phyloP scores from a whole-genome alignment of 1,140 invertebrate genomes.

The Drepana arcuata region DNA sequence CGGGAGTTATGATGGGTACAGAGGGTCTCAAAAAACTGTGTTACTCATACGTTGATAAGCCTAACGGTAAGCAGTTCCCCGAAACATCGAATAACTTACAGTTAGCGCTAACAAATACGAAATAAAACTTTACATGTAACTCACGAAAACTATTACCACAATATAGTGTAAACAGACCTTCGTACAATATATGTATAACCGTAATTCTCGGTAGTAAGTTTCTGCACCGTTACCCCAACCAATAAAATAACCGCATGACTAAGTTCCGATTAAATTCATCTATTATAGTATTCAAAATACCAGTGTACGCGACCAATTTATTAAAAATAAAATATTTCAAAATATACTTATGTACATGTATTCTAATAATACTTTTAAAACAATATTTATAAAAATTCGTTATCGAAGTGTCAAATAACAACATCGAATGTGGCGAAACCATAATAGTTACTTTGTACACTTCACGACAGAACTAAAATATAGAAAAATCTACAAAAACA shows the following conservation, averaged over 20 bases:
- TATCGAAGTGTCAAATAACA: constrained; percentile 28
- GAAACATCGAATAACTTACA: not conserved
- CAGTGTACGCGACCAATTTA: constrained; percentile 24
- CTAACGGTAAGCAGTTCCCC: not conserved
- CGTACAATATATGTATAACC: too few species aligned
- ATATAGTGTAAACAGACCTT: too few species aligned
- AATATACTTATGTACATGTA: constrained; percentile 64
- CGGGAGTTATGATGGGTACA: constrained; percentile 3
- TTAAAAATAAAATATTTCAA: constrained; percentile 50
- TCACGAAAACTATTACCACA: too few species aligned
- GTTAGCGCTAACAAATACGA: constrained; percentile 1
- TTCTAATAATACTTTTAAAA: constrained; percentile 69
- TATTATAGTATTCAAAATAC: constrained; percentile 16
- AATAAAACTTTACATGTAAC: too few species aligned
- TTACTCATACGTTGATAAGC: constrained; percentile 7
- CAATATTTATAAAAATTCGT: constrained; percentile 62
- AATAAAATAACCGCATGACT: constrained; percentile 20
- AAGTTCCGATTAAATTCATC: constrained; percentile 15
- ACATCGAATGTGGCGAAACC: constrained; percentile 38
- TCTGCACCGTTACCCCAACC: too few species aligned
- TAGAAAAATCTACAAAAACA: constrained; percentile 67
- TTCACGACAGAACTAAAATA: constrained; percentile 55
- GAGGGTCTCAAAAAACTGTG: constrained; percentile 4
- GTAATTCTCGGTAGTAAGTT: too few species aligned
- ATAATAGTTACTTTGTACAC: constrained; percentile 63